phyloP scores from a whole-genome alignment of 2,797 vertebrate species.

The Naso thynnoides region DNA sequence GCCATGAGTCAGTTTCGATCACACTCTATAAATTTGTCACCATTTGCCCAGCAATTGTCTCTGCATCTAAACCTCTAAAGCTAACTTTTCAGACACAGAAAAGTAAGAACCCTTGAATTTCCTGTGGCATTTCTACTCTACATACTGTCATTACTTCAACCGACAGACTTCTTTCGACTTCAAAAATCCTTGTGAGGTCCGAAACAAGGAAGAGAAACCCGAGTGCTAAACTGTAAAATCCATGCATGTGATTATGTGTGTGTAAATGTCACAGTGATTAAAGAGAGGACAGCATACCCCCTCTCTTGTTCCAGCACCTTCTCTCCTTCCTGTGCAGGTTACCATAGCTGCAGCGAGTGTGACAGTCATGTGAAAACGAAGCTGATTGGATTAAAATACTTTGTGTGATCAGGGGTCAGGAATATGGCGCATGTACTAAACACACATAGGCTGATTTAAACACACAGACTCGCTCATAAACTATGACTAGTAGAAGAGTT shows the following conservation, averaged over 20 bases:
- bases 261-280: conserved; percentile 55
- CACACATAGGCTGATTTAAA: conserved; percentile 55
- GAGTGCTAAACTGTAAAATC: conserved; percentile 20
- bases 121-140: background rate
- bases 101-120: background rate
- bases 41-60: background rate
- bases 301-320: conserved; percentile 53
- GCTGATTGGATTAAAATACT: conserved; percentile 91
- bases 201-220: conserved; percentile 23
- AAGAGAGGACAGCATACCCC: conserved; percentile 43
- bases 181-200: background rate
- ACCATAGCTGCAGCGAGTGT: conserved; percentile 82
- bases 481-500: conserved; percentile 7
- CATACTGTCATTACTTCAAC: background rate
- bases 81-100: background rate
- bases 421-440: conserved; percentile 74
- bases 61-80: background rate
- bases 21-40: background rate
- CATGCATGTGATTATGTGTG: conserved; percentile 15
- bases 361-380: conserved; percentile 90
- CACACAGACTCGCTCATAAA: conserved; percentile 20
- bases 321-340: conserved; percentile 74
- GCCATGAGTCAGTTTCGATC: conserved; percentile 9
- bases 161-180: background rate
- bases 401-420: conserved; percentile 85